These are phyloP conservation scores for Tapirus indicus DNA, from an alignment of 2,797 vertebrate species.

Conservation along the genomic window DNA sequence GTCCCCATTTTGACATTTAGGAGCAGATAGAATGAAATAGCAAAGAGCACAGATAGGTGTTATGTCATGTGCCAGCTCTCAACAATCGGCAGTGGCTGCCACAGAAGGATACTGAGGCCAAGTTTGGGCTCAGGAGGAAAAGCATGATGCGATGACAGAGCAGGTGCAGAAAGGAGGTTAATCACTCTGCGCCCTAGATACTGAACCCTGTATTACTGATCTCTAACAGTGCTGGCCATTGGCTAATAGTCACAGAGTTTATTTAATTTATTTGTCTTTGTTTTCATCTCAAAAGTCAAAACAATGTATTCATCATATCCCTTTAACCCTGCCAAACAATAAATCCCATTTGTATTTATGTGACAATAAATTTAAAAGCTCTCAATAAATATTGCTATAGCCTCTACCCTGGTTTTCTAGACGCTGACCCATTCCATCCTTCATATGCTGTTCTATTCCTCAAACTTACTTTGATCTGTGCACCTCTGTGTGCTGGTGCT, in stretches of 20 bases:
- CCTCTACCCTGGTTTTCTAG: neutral
- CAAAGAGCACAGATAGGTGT: neutral
- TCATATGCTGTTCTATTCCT: neutral
- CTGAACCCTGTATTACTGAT: neutral
- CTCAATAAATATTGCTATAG: neutral
- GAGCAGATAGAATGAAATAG: neutral
- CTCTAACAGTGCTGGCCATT: neutral
- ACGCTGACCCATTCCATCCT: neutral
- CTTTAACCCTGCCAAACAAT: neutral
- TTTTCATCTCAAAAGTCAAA: slow-evolving; percentile 43
- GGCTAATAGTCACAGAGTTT: neutral
- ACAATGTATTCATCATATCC: neutral
- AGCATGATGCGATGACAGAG: neutral
- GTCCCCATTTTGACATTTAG: neutral
- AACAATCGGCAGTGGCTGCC: neutral
- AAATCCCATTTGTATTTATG: neutral
- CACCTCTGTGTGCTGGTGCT: neutral
- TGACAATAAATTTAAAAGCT: neutral
- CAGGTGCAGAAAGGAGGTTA: neutral
- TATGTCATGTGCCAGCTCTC: neutral
- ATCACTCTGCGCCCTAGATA: neutral
- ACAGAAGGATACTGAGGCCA: neutral
- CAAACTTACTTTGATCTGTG: neutral
- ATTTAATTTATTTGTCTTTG: neutral
- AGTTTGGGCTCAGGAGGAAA: neutral